Conservation (phyloP, 2,888 invertebrate genomes). For the Pheosia tremula region DNA sequence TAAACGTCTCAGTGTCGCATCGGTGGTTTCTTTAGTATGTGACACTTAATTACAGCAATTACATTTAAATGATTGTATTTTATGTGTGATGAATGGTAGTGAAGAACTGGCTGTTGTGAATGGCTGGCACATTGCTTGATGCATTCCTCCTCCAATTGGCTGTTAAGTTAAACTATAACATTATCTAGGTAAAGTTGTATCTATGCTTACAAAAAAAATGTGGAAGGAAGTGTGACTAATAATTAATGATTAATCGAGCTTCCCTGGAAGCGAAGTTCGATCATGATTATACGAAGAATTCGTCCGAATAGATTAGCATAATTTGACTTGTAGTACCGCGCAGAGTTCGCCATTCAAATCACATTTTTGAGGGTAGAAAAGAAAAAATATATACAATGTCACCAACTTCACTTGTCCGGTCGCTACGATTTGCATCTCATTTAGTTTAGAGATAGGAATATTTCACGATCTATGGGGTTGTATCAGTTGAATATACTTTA, state of each 20-base stretch:
- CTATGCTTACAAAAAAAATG: too few species aligned
- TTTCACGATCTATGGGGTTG: neutral
- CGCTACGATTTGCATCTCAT: neutral
- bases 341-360: neutral
- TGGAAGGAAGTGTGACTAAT: neutral
- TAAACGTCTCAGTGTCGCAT: conserved; percentile 67
- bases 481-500: neutral
- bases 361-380: too few species aligned
- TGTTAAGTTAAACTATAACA: neutral
- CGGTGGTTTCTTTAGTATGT: conserved; percentile 38
- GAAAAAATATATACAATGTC: too few species aligned
- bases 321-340: neutral
- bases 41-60: neutral
- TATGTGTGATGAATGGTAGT: conserved; percentile 10
- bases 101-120: neutral
- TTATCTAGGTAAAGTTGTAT: too few species aligned
- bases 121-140: neutral
- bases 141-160: neutral
- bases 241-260: conserved; percentile 13
- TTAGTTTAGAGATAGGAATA: neutral
- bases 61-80: conserved; percentile 14
- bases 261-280: conserved; percentile 19
- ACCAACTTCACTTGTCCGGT: neutral
- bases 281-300: conserved; percentile 18
- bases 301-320: conserved; percentile 18